phyloP scores from a whole-genome alignment of 2,888 invertebrate species.

The Anticlea derivata region DNA sequence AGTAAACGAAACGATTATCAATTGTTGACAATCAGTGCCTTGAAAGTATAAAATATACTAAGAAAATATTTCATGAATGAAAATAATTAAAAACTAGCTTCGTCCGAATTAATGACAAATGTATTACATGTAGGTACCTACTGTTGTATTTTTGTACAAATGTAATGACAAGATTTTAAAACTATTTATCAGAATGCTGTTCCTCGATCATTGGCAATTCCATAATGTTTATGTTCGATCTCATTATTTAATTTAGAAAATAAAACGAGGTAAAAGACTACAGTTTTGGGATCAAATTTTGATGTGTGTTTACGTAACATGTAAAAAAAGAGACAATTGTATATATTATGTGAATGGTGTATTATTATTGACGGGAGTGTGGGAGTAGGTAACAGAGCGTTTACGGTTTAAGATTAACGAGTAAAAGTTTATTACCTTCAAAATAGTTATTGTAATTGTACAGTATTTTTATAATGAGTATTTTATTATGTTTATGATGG shows the following conservation, averaged over 20 bases:
- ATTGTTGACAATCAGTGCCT: conserved; percentile 80
- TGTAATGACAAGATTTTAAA: conserved; percentile 41
- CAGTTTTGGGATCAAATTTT: conserved; percentile 83
- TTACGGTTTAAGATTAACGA: conserved; percentile 67
- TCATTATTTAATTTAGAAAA: conserved; percentile 84
- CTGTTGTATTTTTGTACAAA: conserved; percentile 48
- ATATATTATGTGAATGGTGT: conserved; percentile 80
- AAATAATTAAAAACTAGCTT: conserved; percentile 41
- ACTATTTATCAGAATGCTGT: conserved; percentile 47
- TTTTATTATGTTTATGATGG: conserved; percentile 65
- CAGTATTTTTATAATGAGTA: conserved; percentile 83
- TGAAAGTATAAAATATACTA: conserved; percentile 69
- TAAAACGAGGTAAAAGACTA: conserved; percentile 82
- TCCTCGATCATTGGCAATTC: conserved; percentile 66
- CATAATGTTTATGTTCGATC: conserved; percentile 80
- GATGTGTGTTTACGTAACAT: conserved; percentile 81
- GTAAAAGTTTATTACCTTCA: conserved; percentile 77
- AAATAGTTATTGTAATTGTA: conserved; percentile 79
- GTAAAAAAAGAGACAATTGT: conserved; percentile 77
- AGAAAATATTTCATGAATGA: conserved; percentile 66
- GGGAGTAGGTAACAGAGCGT: conserved; percentile 67
- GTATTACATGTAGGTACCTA: conserved; percentile 43
- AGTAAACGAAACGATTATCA: conserved; percentile 71
- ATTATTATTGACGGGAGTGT: conserved; percentile 67
- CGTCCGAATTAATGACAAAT: conserved; percentile 57